phyloP scores from a whole-genome alignment of 2,888 invertebrate species.

The Spialia ferax region DNA sequence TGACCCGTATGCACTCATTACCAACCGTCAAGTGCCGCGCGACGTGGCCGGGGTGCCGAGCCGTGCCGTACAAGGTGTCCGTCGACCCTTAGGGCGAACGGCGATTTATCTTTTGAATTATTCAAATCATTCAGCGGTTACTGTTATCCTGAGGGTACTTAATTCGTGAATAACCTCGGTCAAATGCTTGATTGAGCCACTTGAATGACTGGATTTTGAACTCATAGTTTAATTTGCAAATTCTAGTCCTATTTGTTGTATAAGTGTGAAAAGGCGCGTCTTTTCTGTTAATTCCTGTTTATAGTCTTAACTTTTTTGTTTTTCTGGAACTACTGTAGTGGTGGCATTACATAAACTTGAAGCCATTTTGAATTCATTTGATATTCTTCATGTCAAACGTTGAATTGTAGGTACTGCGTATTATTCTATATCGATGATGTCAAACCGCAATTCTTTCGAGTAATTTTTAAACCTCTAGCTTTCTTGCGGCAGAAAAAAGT shows the following conservation, averaged over 20 bases:
- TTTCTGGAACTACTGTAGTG: too few species aligned
- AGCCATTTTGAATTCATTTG: too few species aligned
- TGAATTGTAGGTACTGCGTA: too few species aligned
- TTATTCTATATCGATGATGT: too few species aligned
- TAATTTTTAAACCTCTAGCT: too few species aligned
- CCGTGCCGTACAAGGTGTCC: constrained; percentile 52
- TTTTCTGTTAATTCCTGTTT: too few species aligned
- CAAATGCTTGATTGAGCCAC: constrained; percentile 12
- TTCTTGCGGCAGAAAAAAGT: background rate
- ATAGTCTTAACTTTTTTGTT: too few species aligned
- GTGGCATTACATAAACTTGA: background rate
- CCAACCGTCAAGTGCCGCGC: constrained; percentile 68
- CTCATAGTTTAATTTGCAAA: too few species aligned
- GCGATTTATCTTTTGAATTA: constrained; percentile 60
- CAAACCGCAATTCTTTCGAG: too few species aligned
- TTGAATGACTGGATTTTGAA: background rate
- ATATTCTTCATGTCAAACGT: too few species aligned
- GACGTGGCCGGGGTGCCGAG: constrained; percentile 69
- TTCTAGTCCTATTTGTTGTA: background rate
- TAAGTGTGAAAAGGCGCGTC: background rate
- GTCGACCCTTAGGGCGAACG: constrained; percentile 55
- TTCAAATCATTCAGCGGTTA: constrained; percentile 56
- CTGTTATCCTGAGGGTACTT: constrained; percentile 62
- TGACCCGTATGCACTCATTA: constrained; percentile 66
- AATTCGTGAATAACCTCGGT: constrained; percentile 33